Conservation (phyloP, 64 coral and sea anemone species). For the Hydrozoanthus tunicans region DNA sequence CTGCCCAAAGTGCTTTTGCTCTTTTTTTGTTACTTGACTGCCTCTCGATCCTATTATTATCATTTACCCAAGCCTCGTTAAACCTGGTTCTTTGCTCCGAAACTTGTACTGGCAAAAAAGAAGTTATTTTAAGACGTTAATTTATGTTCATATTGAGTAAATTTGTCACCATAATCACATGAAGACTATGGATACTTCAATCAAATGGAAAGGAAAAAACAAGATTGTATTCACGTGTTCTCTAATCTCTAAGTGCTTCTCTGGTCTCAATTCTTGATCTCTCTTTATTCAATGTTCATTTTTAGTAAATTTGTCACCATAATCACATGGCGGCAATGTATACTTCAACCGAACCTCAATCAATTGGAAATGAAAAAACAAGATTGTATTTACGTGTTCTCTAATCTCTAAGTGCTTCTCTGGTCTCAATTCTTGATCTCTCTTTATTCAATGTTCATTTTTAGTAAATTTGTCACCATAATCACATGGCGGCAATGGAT, state of each 20-base stretch:
- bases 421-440: conserved; percentile 1
- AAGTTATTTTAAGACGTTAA: background rate
- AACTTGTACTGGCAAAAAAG: background rate
- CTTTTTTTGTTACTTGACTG: conserved; percentile 15
- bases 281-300: background rate
- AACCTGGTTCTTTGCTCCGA: conserved; percentile 8
- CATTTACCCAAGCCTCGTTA: conserved; percentile 46
- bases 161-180: no score
- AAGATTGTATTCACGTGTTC: no score
- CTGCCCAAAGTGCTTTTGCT: conserved; percentile 24
- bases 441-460: background rate
- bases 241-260: conserved; percentile 19
- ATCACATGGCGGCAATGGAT: background rate
- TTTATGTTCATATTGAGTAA: no score
- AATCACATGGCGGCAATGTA: no score
- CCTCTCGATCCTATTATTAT: conserved; percentile 41
- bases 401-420: conserved; percentile 19
- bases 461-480: no score
- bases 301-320: no score
- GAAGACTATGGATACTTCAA: background rate
- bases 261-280: conserved; percentile 3
- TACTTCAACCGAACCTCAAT: background rate
- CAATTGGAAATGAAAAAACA: background rate
- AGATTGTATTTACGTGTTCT: no score
- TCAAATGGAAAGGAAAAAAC: background rate